Evolutionary conservation across 2,888 invertebrate species (phyloP).

Genomic region (Chrysomela aeneicollis): DNA sequence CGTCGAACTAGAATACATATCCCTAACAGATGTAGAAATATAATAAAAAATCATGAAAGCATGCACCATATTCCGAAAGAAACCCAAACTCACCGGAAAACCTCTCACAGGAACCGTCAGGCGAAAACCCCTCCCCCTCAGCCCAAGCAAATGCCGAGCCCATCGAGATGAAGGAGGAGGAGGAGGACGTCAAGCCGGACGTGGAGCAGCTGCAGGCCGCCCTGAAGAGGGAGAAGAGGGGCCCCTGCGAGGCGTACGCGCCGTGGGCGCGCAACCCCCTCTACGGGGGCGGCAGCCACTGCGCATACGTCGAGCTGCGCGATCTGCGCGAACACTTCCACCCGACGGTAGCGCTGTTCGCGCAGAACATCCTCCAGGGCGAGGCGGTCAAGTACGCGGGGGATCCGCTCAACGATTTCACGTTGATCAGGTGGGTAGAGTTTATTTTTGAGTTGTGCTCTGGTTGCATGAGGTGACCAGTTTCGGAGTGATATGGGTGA

Average conservation of each 20-base stretch:
- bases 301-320: constrained; percentile 79
- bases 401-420: constrained; percentile 93
- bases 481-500: no score
- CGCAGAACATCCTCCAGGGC: constrained; percentile 76
- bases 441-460: not conserved
- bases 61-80: no score
- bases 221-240: constrained; percentile 36
- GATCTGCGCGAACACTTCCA: constrained; percentile 82
- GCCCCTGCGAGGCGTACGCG: constrained; percentile 66
- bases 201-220: constrained; percentile 42
- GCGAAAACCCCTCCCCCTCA: no score
- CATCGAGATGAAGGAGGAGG: constrained; percentile 50
- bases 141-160: no score
- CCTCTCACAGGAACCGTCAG: no score
- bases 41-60: no score
- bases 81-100: no score
- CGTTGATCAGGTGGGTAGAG: constrained; percentile 67
- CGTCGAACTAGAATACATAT: no score
- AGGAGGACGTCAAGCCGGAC: constrained; percentile 51
- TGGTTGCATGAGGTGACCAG: no score
- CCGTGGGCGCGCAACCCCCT: constrained; percentile 83
- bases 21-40: no score
- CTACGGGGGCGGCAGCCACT: no score
- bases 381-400: constrained; percentile 85
- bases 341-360: constrained; percentile 90